Base-by-base conservation (phyloP, 1,140 invertebrate species). In the Trichonephila clavipes region DNA sequence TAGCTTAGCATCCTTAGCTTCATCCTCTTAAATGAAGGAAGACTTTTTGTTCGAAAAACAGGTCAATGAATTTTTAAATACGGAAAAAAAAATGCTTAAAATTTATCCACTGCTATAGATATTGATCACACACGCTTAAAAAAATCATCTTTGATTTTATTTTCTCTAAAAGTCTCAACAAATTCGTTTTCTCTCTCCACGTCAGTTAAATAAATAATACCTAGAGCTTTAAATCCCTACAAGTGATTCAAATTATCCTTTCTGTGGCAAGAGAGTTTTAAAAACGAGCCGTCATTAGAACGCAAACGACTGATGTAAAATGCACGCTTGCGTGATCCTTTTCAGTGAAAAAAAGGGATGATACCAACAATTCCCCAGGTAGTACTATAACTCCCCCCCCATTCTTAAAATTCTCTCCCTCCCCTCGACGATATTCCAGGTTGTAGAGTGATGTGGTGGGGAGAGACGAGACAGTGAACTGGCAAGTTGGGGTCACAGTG, bases 401-500 rank as follows among this genome's bases (percentile, higher is more conserved):
- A n/a, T 69, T n/a, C 66, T 69, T 69, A 69, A 28, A 0, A 14
- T 14, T 24, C 66, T 3, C 66, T n/a, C 3, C 21, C n/a, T 24
- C 66, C 66, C n/a, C n/a, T 10, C 64, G 21, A 21, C 21, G 8
- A 66, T 28, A 24, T 24, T 69, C 21, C n/a, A 24, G 64, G n/a
- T 66, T n/a, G 64, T 21, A n/a, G 19, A 69, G 66, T n/a, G 66
- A 24, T n/a, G 66, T 8, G 19, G n/a, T 1, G 7, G 66, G 19
- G 66, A 8, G 21, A 7, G 64, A 14, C 12, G 72, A 77, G 72
- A 77, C 72, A 77, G 28, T 40, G 28, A 77, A 77, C 72, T 77
- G 72, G 28, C 72, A 77, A 77, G 85, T 58, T 61, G 61, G 85
- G 85, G 85, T 64, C 85, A 77, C 72, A 40, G 12, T 40, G 40